These are phyloP conservation scores for Gobius niger DNA, from an alignment of 2,113 vertebrate species.

Conservation along the genomic window DNA sequence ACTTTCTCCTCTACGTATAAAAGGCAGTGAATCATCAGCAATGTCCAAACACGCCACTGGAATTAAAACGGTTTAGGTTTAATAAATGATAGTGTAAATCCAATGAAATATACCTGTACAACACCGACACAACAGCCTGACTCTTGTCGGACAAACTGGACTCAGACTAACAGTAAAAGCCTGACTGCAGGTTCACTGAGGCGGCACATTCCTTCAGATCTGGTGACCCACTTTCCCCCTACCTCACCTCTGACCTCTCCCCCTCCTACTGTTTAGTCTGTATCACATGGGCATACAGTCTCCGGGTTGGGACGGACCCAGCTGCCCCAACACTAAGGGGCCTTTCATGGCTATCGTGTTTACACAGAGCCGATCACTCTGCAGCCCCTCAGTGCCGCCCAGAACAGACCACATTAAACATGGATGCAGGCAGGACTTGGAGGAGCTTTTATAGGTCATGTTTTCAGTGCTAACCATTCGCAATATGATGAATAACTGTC, in stretches of 20 bases:
- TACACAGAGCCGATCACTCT: slow-evolving; percentile 1
- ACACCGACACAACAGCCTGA: not conserved
- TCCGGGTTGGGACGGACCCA: slow-evolving; percentile 32
- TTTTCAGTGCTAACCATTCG: not conserved
- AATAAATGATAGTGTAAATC: not conserved
- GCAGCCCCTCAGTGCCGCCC: not conserved
- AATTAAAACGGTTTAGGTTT: slow-evolving; percentile 4
- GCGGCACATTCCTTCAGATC: slow-evolving; percentile 44
- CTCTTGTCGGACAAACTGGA: slow-evolving; percentile 14
- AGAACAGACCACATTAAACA: slow-evolving; percentile 7
- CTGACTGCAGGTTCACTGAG: slow-evolving; percentile 20
- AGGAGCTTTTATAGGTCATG: not conserved
- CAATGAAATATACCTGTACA: not conserved
- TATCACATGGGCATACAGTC: slow-evolving; percentile 35
- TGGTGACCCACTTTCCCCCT: slow-evolving; percentile 38
- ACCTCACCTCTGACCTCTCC: slow-evolving; percentile 31
- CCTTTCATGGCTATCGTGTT: slow-evolving; percentile 28
- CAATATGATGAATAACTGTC: not conserved
- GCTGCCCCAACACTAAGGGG: slow-evolving; percentile 26
- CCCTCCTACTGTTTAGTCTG: slow-evolving; percentile 46
- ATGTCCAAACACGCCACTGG: slow-evolving; percentile 13
- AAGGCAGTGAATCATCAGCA: slow-evolving; percentile 22
- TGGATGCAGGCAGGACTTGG: not conserved
- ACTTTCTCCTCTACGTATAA: slow-evolving; percentile 43
- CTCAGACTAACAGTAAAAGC: slow-evolving; percentile 33